Evolutionary conservation across 2,797 vertebrate genomes (phyloP).

Genomic region (Rhinichthys osculus): DNA sequence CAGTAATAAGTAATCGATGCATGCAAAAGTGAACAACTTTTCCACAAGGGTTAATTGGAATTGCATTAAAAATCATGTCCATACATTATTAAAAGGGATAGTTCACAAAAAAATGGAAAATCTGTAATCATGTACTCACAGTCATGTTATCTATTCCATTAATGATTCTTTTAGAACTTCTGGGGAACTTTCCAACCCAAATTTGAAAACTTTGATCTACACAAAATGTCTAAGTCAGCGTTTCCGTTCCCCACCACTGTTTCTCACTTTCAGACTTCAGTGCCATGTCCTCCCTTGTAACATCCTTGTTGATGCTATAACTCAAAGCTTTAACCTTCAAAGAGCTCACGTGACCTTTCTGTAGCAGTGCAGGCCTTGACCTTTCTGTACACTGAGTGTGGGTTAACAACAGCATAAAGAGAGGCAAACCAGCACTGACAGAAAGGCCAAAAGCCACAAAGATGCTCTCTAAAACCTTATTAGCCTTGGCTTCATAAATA

Average conservation of each 20-base stretch:
- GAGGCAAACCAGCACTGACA: not conserved
- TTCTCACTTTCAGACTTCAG: not conserved
- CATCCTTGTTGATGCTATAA: conserved; percentile 36
- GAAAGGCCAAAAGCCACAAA: conserved; percentile 51
- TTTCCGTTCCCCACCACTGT: not conserved
- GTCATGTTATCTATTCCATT: not conserved
- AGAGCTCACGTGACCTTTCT: conserved; percentile 52
- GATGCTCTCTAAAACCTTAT: conserved; percentile 36
- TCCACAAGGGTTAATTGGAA: not conserved
- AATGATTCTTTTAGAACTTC: not conserved
- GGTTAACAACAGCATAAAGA: conserved; percentile 31
- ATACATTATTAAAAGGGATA: not conserved
- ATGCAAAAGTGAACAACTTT: not conserved
- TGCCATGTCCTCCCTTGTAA: conserved; percentile 14
- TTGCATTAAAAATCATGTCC: not conserved
- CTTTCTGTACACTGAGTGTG: conserved; percentile 49
- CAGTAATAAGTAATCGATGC: not conserved
- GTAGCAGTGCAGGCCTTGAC: conserved; percentile 46
- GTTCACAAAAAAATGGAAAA: not conserved
- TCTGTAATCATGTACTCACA: not conserved
- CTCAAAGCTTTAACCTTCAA: conserved; percentile 57
- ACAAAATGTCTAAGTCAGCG: not conserved
- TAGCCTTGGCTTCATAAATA: conserved; percentile 16
- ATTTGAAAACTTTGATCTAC: not conserved
- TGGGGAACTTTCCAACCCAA: not conserved